phyloP scores from a whole-genome alignment of 2,888 invertebrate species.

The Bellardia pandia region DNA sequence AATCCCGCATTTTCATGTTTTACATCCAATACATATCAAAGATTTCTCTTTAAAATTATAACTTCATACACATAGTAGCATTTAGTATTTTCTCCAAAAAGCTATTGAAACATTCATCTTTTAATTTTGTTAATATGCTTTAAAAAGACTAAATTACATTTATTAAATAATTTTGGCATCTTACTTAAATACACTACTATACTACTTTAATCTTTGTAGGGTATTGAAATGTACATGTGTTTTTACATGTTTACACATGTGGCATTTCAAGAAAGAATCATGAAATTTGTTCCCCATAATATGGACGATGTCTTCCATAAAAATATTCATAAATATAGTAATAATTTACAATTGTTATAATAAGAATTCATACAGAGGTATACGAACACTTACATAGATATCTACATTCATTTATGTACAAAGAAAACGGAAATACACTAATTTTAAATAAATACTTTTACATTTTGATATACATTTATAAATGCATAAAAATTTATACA shows the following conservation, averaged over 20 bases:
- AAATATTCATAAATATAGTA: slow-evolving; percentile 54
- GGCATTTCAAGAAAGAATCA: slow-evolving; percentile 28
- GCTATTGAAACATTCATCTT: too few relatives aligned
- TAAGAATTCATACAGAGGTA: slow-evolving; percentile 7
- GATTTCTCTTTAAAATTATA: too few relatives aligned
- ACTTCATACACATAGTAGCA: too few relatives aligned
- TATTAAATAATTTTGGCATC: too few relatives aligned
- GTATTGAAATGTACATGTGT: not conserved
- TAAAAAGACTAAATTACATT: too few relatives aligned
- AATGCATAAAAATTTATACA: not conserved
- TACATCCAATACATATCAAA: too few relatives aligned
- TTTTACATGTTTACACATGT: slow-evolving; percentile 1
- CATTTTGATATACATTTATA: not conserved
- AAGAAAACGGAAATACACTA: slow-evolving; percentile 25
- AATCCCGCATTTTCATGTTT: too few relatives aligned
- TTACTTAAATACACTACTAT: too few relatives aligned
- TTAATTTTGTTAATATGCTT: too few relatives aligned
- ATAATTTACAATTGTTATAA: slow-evolving; percentile 44
- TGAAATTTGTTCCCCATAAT: slow-evolving; percentile 29
- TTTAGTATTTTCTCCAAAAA: too few relatives aligned
- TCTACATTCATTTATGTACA: not conserved
- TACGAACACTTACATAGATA: not conserved
- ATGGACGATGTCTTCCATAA: slow-evolving; percentile 28
- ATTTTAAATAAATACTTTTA: slow-evolving; percentile 46
- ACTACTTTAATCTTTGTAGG: not conserved